phyloP scores from a whole-genome alignment of 2,888 invertebrate genomes.

The Pyrocoelia pectoralis region DNA sequence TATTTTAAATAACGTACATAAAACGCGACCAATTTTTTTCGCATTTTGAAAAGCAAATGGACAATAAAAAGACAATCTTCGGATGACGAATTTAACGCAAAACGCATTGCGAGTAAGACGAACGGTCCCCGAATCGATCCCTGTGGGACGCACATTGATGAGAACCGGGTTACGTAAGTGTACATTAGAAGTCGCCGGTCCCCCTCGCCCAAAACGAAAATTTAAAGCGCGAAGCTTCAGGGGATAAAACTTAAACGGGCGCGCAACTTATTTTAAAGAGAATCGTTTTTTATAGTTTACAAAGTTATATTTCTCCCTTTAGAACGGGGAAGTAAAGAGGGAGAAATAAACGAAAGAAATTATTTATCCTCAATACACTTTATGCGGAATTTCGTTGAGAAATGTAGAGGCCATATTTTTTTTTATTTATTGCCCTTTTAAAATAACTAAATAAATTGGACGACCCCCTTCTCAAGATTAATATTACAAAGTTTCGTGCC shows the following conservation, averaged over 20 bases:
- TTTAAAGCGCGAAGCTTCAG: conserved; percentile 25
- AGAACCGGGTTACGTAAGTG: neutral
- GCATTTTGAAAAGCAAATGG: conserved; percentile 15
- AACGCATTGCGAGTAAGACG: conserved; percentile 6
- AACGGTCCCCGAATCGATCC: conserved; percentile 22
- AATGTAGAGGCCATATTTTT: too few relatives aligned
- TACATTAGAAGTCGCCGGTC: too few relatives aligned
- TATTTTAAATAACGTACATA: conserved; percentile 22
- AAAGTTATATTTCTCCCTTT: conserved; percentile 9
- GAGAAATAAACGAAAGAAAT: conserved; percentile 13
- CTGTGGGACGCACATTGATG: conserved; percentile 6
- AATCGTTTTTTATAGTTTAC: conserved; percentile 36
- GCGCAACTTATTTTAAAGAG: conserved; percentile 31
- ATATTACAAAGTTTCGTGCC: neutral
- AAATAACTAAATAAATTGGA: too few relatives aligned
- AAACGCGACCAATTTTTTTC: conserved; percentile 19
- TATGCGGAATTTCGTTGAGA: neutral
- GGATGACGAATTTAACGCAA: conserved; percentile 14
- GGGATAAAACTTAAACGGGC: conserved; percentile 26
- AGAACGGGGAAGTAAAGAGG: conserved; percentile 13
- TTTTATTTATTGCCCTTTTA: neutral
- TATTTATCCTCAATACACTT: conserved; percentile 17
- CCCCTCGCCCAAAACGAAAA: too few relatives aligned
- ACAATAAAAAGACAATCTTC: conserved; percentile 14
- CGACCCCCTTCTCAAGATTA: neutral